Percentiles rank a stretch among this genome's conserved stretches.
These are phyloP conservation scores for Actenoides hombroni DNA, from an alignment of 2,113 vertebrate genomes.

Conservation along the genomic window DNA sequence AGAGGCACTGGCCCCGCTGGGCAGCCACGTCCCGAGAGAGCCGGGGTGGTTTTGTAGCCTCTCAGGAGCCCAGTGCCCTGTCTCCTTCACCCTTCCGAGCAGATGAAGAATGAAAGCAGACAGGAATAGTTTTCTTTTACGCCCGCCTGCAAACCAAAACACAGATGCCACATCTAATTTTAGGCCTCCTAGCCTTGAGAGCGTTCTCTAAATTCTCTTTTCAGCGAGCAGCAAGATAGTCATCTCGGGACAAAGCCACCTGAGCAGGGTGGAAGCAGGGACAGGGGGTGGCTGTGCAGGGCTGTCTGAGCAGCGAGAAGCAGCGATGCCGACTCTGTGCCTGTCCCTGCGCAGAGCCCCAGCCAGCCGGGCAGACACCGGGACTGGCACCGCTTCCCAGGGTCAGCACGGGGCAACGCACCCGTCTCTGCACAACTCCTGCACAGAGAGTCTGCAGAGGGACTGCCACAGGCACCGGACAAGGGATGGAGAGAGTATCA, in stretches of 20 bases:
- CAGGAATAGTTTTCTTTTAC: neutral
- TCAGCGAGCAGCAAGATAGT: neutral
- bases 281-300: rapidly evolving
- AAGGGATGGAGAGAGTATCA: neutral
- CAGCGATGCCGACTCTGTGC: rapidly evolving
- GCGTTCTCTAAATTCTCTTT: neutral
- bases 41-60: rapidly evolving
- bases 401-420: rapidly evolving
- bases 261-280: neutral
- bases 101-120: neutral
- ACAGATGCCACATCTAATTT: slow-evolving; percentile 60
- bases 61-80: too few relatives aligned
- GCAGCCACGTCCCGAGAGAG: neutral
- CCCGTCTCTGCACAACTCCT: neutral
- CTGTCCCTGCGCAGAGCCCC: rapidly evolving
- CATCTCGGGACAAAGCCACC: neutral
- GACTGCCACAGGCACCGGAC: neutral
- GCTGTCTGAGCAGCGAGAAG: neutral
- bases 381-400: neutral
- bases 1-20: rapidly evolving
- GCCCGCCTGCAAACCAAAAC: neutral
- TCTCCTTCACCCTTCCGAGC: neutral
- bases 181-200: slow-evolving; percentile 23
- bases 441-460: neutral
- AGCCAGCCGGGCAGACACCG: rapidly evolving